Base-by-base conservation (phyloP, 2,113 vertebrate genomes). In the Cyprinodon variegatus region DNA sequence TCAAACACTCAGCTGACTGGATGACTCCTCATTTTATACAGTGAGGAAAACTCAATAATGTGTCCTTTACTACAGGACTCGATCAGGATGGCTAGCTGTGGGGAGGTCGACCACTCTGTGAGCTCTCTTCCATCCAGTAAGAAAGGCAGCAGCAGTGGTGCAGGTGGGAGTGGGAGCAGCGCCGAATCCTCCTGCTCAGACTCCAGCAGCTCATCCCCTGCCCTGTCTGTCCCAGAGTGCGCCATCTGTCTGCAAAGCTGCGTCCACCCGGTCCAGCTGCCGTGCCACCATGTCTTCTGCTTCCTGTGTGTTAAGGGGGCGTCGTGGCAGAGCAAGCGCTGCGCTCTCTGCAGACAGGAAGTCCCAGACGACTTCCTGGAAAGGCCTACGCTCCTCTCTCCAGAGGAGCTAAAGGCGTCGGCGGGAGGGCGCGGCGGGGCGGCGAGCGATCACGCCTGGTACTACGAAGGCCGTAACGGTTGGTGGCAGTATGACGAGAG, bases 401-500 rank as follows among this genome's bases (percentile, higher is more conserved):
- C 98, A 0, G 98, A 99, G 86, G 98, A 99, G 93, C 95, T 99
- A 61, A 99, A 98, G 81, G 96, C 96, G 0, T 97, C 96, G 0
- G 94, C 94, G 0, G 94, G 93, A 4, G 96, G 97, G 22, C 94
- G 96, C 78, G 96, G 96, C 17, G 94, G 96, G 82, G 95, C 96
- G 13, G 93, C 96, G 1, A 96, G 96, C 45, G 97, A 98, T 79
- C 96, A 99, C 4, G 97, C 97, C 10, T 99, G 98, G 97, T 99
- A 99, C 92, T 99, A 99, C 3, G 98, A 99, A 92, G 98, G 98
- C 57, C 95, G 98, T 78, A 99, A 99, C 53, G 98, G 98, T 63
- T 99, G 98, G 98, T 99, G 98, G 98, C 98, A 99, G 87, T 99
- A 99, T 46, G 98, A 99, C n/a, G 98, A 99, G 88, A 95, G 98